Base-by-base conservation (phyloP, 2,113 vertebrate species). In the Eulemur macaco region DNA sequence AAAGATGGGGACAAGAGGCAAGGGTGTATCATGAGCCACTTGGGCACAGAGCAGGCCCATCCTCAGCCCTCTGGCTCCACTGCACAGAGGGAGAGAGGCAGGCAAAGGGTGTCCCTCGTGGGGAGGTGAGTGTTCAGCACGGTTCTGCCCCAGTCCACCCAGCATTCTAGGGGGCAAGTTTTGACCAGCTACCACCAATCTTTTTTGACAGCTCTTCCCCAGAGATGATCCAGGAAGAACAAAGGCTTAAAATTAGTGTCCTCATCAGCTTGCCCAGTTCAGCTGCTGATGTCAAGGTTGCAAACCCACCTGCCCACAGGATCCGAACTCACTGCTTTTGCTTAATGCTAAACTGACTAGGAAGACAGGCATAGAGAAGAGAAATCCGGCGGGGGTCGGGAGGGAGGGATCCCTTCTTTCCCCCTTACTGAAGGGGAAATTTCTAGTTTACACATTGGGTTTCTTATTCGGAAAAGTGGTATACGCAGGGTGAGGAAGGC, bases 101-200 rank as follows among this genome's bases (percentile, higher is more conserved):
- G 54, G 50, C 68, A 52, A 17, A 9, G 11, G 27, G 52, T 23
- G 1, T 14, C 0, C 23, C 3, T 50, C 0, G 3, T 5, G 37
- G 20, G 10, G 31, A 89, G 42, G 4, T 5, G 58, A 8, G 21
- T 15, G 39, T 84, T 45, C 45, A 18, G 52, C 21, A 9, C 2
- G 34, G 37, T 74, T 69, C 52, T 23, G 80, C 14, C 66, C 63
- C 4, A 0, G 5, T 25, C 29, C 64, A 85, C 42, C 0, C 1
- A 20, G 52, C 34, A 15, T 54, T 58, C 39, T 50, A 20, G 31
- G 13, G 23, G 71, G 31, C 45, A 25, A 3, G 3, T 47, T 64
- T 60, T 66, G 71, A 45, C 31, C 37, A 29, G 37, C 56, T 37
- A 27, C 37, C 11, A 1, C 8, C n/a, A 0, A 20, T 45, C 68